Conservation (phyloP, 2,113 vertebrate species). For the Cyphomyrus discorhynchus region DNA sequence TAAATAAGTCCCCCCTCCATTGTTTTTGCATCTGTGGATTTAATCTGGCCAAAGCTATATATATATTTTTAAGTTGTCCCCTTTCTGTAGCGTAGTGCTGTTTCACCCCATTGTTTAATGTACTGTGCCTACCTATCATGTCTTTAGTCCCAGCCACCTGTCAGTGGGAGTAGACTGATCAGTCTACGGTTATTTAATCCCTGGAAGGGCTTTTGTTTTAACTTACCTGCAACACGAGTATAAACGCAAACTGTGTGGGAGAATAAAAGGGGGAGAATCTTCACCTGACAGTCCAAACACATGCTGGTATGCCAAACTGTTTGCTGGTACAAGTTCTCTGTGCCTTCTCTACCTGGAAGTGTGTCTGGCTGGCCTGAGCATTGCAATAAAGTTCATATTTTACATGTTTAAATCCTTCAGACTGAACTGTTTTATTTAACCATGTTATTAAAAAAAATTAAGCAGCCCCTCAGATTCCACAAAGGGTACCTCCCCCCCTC, state of each 20-base stretch:
- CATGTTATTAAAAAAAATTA: neutral
- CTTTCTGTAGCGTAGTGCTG: neutral
- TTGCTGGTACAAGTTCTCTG: constrained; percentile 41
- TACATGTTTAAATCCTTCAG: neutral
- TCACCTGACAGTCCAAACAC: neutral
- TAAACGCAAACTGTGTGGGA: constrained; percentile 44
- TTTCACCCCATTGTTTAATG: neutral
- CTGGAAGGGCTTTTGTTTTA: constrained; percentile 61
- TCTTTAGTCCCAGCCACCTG: neutral
- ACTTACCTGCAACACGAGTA: constrained; percentile 59
- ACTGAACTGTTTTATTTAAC: neutral
- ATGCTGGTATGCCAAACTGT: constrained; percentile 35
- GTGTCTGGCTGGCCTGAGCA: constrained; percentile 53
- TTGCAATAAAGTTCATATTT: constrained; percentile 65
- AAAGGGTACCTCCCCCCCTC: neutral
- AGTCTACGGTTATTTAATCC: constrained; percentile 37
- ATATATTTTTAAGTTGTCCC: neutral
- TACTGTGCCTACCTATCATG: neutral
- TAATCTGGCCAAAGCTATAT: neutral
- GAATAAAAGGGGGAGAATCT: constrained; percentile 32
- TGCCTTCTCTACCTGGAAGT: constrained; percentile 33
- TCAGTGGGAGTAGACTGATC: neutral
- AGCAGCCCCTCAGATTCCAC: neutral
- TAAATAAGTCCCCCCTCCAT: neutral
- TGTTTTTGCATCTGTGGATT: neutral